These are phyloP conservation scores for Achroia grisella DNA, from an alignment of 1,140 invertebrate genomes.

Conservation along the genomic window DNA sequence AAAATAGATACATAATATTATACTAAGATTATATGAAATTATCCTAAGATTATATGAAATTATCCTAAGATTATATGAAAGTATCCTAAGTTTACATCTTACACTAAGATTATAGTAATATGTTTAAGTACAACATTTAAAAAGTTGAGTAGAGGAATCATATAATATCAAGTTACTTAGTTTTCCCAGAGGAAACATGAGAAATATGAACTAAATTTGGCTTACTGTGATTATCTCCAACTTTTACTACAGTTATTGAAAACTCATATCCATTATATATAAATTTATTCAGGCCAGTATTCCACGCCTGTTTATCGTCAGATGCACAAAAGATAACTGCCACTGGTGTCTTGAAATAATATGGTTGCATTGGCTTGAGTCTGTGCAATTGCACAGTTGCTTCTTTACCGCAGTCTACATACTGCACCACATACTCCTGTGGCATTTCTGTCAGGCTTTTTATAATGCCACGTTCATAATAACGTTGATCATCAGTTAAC, in stretches of 20 bases:
- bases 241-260: background rate
- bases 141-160: no score
- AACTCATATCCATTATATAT: slow-evolving; percentile 7
- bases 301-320: slow-evolving; percentile 1
- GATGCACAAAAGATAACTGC: background rate
- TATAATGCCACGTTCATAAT: slow-evolving; percentile 5
- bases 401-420: slow-evolving; percentile 3
- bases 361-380: slow-evolving; percentile 1
- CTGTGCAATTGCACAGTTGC: background rate
- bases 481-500: background rate
- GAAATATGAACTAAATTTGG: slow-evolving; percentile 3
- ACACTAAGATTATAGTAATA: no score
- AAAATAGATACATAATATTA: no score
- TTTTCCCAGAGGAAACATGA: no score
- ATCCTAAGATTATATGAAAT: no score
- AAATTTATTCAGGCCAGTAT: background rate
- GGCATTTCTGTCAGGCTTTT: background rate
- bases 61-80: no score
- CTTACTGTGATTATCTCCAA: background rate
- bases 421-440: background rate
- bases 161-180: no score
- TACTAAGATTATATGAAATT: no score
- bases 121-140: no score
- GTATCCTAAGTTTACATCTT: no score
- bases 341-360: slow-evolving; percentile 1